phyloP scores from a whole-genome alignment of 2,888 invertebrate species.

The Mesoligia furuncula region DNA sequence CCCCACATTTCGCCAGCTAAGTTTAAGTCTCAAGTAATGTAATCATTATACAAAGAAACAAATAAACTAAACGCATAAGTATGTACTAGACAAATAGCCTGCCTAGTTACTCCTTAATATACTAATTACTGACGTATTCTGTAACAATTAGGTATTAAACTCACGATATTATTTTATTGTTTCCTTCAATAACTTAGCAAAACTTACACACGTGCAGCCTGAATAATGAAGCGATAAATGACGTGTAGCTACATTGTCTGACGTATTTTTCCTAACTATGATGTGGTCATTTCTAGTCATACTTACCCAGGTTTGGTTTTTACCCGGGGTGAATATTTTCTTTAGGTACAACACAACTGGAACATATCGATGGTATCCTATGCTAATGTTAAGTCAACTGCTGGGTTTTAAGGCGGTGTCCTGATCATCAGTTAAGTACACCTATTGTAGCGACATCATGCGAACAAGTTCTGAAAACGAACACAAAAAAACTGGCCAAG shows the following conservation, averaged over 20 bases:
- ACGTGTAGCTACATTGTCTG: slow-evolving; percentile 11
- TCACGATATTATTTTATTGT: slow-evolving; percentile 15
- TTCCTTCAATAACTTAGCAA: slow-evolving; percentile 6
- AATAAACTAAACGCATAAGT: neutral
- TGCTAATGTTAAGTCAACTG: neutral
- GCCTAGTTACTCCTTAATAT: neutral
- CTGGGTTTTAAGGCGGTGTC: neutral
- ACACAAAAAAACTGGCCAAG: no score
- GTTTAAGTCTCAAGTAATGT: neutral
- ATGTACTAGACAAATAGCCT: neutral
- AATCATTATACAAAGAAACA: neutral
- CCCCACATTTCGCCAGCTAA: neutral
- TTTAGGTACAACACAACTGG: neutral
- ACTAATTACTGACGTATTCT: neutral
- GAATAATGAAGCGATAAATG: slow-evolving; percentile 9
- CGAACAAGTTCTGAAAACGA: neutral
- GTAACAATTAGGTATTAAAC: slow-evolving; percentile 22
- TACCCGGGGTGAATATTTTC: slow-evolving; percentile 2
- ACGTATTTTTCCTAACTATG: slow-evolving; percentile 15
- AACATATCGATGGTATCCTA: neutral
- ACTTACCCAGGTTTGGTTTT: slow-evolving; percentile 5
- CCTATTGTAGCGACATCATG: neutral
- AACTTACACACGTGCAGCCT: neutral
- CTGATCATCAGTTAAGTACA: neutral
- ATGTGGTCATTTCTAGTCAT: slow-evolving; percentile 27